These are phyloP conservation scores for Engystomops pustulosus DNA, from an alignment of 2,113 vertebrate genomes.

Conservation along the genomic window DNA sequence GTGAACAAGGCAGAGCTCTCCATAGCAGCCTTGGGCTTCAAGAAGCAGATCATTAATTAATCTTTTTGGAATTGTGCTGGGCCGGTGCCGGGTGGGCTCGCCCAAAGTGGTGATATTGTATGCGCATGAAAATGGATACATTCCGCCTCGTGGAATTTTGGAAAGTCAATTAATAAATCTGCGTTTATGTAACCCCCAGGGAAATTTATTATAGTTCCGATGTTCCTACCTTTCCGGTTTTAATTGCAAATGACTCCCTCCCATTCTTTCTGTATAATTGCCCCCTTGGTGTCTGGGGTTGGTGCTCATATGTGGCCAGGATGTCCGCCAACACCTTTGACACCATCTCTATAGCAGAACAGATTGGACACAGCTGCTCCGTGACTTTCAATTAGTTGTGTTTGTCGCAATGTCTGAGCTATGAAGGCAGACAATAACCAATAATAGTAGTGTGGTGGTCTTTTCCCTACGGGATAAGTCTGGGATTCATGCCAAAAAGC, in stretches of 20 bases:
- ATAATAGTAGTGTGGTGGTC: neutral
- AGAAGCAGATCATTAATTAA: constrained; percentile 17
- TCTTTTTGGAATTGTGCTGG: constrained; percentile 9
- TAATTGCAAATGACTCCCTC: neutral
- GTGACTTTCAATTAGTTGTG: constrained; percentile 6
- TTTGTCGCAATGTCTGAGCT: neutral
- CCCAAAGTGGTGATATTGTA: constrained; percentile 1
- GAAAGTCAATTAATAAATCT: neutral
- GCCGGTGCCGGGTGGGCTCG: neutral
- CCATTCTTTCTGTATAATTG: neutral
- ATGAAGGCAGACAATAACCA: neutral
- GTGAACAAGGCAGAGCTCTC: neutral
- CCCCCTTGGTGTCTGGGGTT: neutral
- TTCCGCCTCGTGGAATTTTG: neutral
- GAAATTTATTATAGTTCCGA: neutral
- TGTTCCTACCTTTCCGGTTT: neutral
- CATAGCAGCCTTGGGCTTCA: constrained; percentile 9
- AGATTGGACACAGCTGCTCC: neutral
- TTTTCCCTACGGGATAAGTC: neutral
- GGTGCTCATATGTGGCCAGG: neutral
- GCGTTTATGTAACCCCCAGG: neutral
- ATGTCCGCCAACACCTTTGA: constrained; percentile 9
- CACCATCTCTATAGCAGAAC: neutral
- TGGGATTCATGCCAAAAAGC: neutral
- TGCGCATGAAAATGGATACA: neutral